A percentile compares a stretch with the other conserved stretches of the same genome.
phyloP scores from a whole-genome alignment of 1,140 invertebrate genomes.

The Orchesella cincta region DNA sequence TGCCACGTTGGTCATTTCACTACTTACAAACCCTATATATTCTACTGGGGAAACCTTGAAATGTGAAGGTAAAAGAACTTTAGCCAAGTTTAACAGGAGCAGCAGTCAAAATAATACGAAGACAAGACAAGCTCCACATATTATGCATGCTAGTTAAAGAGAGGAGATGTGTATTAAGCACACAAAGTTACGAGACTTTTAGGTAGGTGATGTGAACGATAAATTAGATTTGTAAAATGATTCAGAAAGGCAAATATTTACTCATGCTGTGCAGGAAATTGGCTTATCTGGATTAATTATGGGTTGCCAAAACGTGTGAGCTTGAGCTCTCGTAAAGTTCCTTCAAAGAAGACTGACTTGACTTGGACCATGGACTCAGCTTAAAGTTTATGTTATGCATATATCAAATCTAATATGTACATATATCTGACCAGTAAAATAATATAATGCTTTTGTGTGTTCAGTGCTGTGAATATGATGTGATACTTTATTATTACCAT shows the following conservation, averaged over 20 bases:
- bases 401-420: too few species aligned
- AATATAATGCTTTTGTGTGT: too few species aligned
- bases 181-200: too few species aligned
- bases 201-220: conserved; percentile 15
- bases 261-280: conserved; percentile 47
- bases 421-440: too few species aligned
- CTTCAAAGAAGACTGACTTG: too few species aligned
- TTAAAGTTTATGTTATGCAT: too few species aligned
- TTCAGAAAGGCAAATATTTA: conserved; percentile 44
- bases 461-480: too few species aligned
- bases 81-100: neutral
- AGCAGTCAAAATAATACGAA: neutral
- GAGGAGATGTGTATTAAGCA: too few species aligned
- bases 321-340: too few species aligned
- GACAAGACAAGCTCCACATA: neutral
- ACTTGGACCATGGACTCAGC: too few species aligned
- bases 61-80: neutral
- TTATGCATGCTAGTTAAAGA: neutral
- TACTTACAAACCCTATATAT: neutral
- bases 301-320: conserved; percentile 39
- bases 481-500: neutral
- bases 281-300: conserved; percentile 43
- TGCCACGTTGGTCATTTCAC: too few species aligned
- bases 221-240: conserved; percentile 30
- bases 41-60: neutral